Evolutionary conservation across 2,797 vertebrate species (phyloP).

Genomic region (Acipenser oxyrinchus): DNA sequence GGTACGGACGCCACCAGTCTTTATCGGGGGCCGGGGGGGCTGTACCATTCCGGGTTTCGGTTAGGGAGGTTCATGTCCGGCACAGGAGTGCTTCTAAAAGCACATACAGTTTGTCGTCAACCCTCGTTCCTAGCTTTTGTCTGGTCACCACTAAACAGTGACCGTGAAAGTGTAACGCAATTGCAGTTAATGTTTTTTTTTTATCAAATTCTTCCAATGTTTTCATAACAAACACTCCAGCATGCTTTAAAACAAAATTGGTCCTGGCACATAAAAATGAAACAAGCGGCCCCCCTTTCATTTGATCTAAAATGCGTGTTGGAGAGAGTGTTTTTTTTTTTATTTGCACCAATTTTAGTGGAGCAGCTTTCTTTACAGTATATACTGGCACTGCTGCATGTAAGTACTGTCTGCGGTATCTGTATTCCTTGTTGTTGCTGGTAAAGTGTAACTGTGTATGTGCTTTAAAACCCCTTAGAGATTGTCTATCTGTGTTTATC

Average conservation of each 20-base stretch:
- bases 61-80: not conserved
- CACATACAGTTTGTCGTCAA: constrained; percentile 17
- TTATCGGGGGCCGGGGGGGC: constrained; percentile 2
- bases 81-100: not conserved
- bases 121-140: too few species aligned
- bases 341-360: not conserved
- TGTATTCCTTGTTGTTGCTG: constrained; percentile 10
- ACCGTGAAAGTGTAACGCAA: too few species aligned
- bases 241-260: too few species aligned
- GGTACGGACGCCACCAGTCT: constrained; percentile 50
- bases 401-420: constrained; percentile 22
- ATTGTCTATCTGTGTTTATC: constrained; percentile 4
- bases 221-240: too few species aligned
- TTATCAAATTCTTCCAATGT: too few species aligned
- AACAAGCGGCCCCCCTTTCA: too few species aligned
- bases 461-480: not conserved
- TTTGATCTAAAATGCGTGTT: too few species aligned
- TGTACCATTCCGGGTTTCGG: not conserved
- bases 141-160: too few species aligned
- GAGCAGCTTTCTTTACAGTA: not conserved
- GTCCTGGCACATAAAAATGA: too few species aligned
- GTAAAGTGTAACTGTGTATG: constrained; percentile 1
- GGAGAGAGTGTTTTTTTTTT: not conserved
- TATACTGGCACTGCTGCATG: constrained; percentile 3
- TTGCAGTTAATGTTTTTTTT: too few species aligned